A percentile compares a stretch with the other conserved stretches of the same genome.
phyloP scores from a whole-genome alignment of 2,797 vertebrate species.

The Serranus cabrilla region DNA sequence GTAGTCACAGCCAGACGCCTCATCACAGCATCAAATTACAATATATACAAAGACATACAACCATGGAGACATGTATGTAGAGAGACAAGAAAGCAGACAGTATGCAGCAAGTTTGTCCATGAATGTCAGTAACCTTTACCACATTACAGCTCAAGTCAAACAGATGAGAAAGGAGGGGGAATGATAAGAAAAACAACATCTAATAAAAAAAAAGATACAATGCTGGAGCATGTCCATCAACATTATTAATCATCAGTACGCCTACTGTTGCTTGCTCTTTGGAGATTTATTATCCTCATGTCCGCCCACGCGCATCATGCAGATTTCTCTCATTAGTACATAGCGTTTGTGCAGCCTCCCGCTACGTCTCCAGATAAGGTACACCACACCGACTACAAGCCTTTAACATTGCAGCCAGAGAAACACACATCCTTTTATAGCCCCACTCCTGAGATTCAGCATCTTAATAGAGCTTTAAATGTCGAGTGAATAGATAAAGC shows the following conservation, averaged over 20 bases:
- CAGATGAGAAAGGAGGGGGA: slow-evolving; percentile 46
- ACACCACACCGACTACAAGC: slow-evolving; percentile 26
- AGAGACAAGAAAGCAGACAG: background rate
- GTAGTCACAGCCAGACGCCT: background rate
- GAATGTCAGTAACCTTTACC: slow-evolving; percentile 23
- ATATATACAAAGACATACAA: background rate
- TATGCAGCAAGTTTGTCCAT: background rate
- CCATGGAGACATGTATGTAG: background rate
- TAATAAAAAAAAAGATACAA: slow-evolving; percentile 33
- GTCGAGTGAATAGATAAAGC: slow-evolving; percentile 11
- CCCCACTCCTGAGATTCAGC: slow-evolving; percentile 23
- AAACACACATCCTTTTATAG: slow-evolving; percentile 32
- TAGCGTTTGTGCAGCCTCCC: slow-evolving; percentile 49
- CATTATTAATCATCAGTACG: slow-evolving; percentile 69
- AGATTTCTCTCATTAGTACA: slow-evolving; percentile 69
- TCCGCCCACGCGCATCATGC: slow-evolving; percentile 65
- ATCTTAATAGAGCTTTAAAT: slow-evolving; percentile 41
- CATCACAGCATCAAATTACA: background rate
- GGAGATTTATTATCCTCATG: slow-evolving; percentile 69
- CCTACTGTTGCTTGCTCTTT: slow-evolving; percentile 61
- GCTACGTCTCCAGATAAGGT: slow-evolving; percentile 53
- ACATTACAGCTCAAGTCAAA: slow-evolving; percentile 22
- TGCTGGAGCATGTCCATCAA: slow-evolving; percentile 64
- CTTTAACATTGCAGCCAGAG: slow-evolving; percentile 23
- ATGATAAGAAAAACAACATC: slow-evolving; percentile 26